Evolutionary conservation across 2,888 invertebrate genomes (phyloP), one percentile per base, ranked within the genome.

Genomic region (Nebria salina): DNA sequence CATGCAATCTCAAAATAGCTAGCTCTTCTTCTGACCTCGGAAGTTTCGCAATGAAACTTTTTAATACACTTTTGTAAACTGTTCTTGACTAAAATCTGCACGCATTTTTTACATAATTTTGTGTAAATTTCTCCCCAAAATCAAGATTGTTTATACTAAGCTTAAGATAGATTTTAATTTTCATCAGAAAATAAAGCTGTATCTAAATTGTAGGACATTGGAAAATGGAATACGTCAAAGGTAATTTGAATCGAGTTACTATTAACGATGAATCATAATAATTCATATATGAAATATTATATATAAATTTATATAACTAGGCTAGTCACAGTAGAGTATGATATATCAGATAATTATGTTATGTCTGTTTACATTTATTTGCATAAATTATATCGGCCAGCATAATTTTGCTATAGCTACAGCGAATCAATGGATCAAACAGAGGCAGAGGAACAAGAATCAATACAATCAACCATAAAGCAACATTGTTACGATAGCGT

Each of bases 261-360:
- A 54, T 34, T 54, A 54, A 54, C 54, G 54, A 54, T 54, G 70
- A 70, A 25, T 26, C 68, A 73, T 79, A 79, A 79, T 79, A 79
- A 79, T 74, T 74, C 66, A 74, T 75, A 75, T 79, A 74, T 80
- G 80, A 80, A 80, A 80, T 75, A 80, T 75, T 80, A 80, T 80
- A 80, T 70, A 75, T 75, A 54, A 54, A 54, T 68, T 70, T 80
- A 80, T 80, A 75, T 72, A 75, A 80, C 15, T 72, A 20, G 54
- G 68, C 13, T 41, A 41, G 15, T 42, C 73, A 73, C 54, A 54
- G 54, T 34, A 54, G 54, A 54, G 43, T 43, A 72, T 80, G 68
- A 80, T 80, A 72, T 75, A 80, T 80, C 80, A 80, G 80, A 80
- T 75, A 75, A 80, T 80, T 75, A 80, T 80, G 80, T 75, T 75